Evolutionary conservation across 2,888 invertebrate species (phyloP).

Genomic region (Phragmatobia fuliginosa): DNA sequence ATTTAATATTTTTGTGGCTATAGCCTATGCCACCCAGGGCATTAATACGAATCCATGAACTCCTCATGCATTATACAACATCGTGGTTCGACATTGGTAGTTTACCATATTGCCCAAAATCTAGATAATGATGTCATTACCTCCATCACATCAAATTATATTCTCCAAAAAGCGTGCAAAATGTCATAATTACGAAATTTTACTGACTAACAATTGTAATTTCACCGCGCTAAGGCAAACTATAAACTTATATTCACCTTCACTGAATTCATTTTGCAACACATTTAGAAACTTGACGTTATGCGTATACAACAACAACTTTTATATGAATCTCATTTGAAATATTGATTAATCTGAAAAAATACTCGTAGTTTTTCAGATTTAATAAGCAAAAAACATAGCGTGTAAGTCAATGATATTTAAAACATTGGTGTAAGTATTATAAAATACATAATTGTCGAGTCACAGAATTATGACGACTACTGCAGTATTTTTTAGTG

Average conservation of each 20-base stretch:
- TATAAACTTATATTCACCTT: background rate
- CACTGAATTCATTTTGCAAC: background rate
- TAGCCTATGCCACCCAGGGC: too few species aligned
- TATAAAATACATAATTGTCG: background rate
- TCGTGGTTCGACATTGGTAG: background rate
- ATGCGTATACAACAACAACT: background rate
- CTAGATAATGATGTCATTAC: background rate
- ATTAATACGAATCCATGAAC: too few species aligned
- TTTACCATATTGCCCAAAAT: background rate
- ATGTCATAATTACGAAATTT: background rate
- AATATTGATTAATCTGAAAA: too few species aligned
- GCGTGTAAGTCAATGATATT: too few species aligned
- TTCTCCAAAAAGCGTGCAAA: background rate
- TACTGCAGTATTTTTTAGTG: background rate
- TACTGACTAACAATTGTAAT: background rate
- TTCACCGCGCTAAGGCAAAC: background rate
- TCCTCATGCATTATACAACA: background rate
- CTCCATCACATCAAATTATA: background rate
- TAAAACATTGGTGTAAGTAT: too few species aligned
- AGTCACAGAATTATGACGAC: background rate
- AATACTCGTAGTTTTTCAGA: background rate
- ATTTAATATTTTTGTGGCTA: too few species aligned
- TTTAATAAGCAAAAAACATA: too few species aligned
- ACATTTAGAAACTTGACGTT: background rate
- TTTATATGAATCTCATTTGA: too few species aligned